These are phyloP conservation scores for Apocrypta bakeri DNA, from an alignment of 1,140 invertebrate genomes.

Conservation along the genomic window DNA sequence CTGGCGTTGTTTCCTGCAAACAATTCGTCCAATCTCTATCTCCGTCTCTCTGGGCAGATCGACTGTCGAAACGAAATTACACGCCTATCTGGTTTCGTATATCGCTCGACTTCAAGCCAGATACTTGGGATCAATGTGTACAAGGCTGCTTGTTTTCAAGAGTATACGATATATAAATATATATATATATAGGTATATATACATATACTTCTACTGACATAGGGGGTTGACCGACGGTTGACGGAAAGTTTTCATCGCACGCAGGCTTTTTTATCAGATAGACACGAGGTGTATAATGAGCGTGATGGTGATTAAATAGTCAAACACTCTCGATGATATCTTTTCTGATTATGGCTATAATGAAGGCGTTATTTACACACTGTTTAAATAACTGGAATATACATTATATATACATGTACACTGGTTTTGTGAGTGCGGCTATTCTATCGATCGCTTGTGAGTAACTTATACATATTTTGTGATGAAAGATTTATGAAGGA, in stretches of 20 bases:
- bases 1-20: neutral
- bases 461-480: no score
- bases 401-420: no score
- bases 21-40: neutral
- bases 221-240: neutral
- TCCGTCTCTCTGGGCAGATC: constrained; percentile 11
- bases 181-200: neutral
- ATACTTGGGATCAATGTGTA: constrained; percentile 26
- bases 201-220: neutral
- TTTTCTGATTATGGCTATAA: neutral
- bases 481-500: no score
- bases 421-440: no score
- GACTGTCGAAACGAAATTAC: constrained; percentile 40
- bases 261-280: neutral
- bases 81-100: constrained; percentile 35
- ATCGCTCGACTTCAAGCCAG: neutral
- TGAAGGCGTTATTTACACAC: neutral
- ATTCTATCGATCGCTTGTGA: no score
- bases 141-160: neutral
- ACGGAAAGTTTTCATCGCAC: neutral
- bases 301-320: neutral
- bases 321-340: neutral
- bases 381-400: no score
- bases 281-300: neutral
- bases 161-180: neutral